Evolutionary conservation across 2,113 vertebrate species (phyloP).

Genomic region (Onychostoma macrolepis): DNA sequence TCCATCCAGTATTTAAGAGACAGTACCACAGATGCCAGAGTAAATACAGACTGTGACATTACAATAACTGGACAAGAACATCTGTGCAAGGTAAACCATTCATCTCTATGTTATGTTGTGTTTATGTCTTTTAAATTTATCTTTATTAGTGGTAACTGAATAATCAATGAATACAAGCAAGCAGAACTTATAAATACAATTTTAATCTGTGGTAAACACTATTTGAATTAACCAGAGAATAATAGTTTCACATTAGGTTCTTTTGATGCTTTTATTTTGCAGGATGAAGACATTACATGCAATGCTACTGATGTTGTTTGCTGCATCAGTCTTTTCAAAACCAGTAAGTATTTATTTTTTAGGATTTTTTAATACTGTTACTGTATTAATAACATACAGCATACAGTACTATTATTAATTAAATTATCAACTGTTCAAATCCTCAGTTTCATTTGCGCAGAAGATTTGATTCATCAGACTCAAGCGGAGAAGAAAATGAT

Average conservation of each 20-base stretch:
- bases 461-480: background rate
- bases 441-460: background rate
- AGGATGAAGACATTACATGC: conserved; percentile 53
- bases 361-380: background rate
- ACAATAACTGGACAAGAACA: background rate
- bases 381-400: background rate
- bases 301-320: conserved; percentile 41
- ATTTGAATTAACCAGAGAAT: background rate
- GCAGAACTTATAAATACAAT: background rate
- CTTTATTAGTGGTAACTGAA: background rate
- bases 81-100: conserved; percentile 49
- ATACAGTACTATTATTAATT: background rate
- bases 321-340: conserved; percentile 48
- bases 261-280: background rate
- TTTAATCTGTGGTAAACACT: background rate
- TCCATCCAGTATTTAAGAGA: conserved; percentile 44
- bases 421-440: background rate
- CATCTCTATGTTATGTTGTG: background rate
- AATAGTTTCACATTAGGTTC: background rate
- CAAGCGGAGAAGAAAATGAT: conserved; percentile 13
- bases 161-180: background rate
- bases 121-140: background rate
- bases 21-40: background rate
- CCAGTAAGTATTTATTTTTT: conserved; percentile 48
- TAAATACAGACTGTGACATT: conserved; percentile 10